Conservation (phyloP, 2,888 invertebrate species). For the Rhagophthalmus giganteus region DNA sequence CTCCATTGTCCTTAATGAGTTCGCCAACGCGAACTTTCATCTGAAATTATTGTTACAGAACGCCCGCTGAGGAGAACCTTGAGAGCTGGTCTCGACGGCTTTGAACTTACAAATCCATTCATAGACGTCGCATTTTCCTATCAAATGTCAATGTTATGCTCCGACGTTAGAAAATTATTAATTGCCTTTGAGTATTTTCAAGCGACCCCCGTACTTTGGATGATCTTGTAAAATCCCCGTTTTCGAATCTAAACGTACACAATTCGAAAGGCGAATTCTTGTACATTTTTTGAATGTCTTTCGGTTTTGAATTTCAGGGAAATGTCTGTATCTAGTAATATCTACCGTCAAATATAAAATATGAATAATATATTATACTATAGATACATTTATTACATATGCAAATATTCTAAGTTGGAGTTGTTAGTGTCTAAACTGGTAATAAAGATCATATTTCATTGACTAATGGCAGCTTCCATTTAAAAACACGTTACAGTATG, state of each 20-base stretch:
- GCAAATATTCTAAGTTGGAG: constrained; percentile 28
- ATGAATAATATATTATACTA: constrained; percentile 13
- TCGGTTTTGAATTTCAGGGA: background rate
- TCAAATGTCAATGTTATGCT: background rate
- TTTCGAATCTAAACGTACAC: no score
- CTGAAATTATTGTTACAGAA: background rate
- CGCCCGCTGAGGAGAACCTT: background rate
- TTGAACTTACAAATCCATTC: background rate
- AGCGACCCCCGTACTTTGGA: background rate
- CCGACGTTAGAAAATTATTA: no score
- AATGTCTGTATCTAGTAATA: background rate
- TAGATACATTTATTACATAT: constrained; percentile 31
- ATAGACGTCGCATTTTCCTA: no score
- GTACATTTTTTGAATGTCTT: background rate
- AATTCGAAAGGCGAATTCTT: background rate
- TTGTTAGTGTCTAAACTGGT: constrained; percentile 28
- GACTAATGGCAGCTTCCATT: constrained; percentile 22
- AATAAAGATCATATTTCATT: constrained; percentile 31
- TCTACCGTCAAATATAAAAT: background rate
- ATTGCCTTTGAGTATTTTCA: background rate
- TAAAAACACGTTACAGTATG: constrained; percentile 13
- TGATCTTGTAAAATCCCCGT: no score
- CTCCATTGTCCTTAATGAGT: background rate
- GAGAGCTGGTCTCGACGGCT: background rate
- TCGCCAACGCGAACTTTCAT: background rate